Conservation (phyloP, 1,140 invertebrate genomes). For the Drepana arcuata region DNA sequence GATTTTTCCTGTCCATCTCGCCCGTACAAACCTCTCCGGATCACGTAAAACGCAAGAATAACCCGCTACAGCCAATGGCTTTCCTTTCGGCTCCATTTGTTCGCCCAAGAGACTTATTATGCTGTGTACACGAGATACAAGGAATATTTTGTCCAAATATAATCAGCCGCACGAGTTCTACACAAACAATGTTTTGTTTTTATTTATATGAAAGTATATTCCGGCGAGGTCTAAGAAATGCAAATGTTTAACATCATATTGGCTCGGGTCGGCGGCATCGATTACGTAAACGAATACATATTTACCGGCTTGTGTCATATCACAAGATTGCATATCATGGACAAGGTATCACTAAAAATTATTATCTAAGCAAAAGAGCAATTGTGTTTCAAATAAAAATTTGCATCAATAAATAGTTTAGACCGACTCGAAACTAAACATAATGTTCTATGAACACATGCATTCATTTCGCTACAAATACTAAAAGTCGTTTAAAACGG, state of each 20-base stretch:
- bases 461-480: no score
- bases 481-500: no score
- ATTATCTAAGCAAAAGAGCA: no score
- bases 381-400: no score
- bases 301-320: no score
- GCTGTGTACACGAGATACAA: conserved; percentile 55
- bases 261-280: conserved; percentile 29
- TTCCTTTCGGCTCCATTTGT: conserved; percentile 57
- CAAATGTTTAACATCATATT: conserved; percentile 58
- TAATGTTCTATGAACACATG: no score
- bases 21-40: conserved; percentile 38
- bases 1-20: conserved; percentile 54
- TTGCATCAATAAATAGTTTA: no score
- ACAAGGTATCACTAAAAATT: no score
- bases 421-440: no score
- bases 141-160: conserved; percentile 67
- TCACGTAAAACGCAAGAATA: conserved; percentile 56
- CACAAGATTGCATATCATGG: no score
- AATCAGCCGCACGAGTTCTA: conserved; percentile 55
- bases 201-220: conserved; percentile 41
- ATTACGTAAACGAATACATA: no score
- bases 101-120: conserved; percentile 65
- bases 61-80: conserved; percentile 24
- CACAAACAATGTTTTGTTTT: conserved; percentile 59
- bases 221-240: conserved; percentile 24